Base-by-base conservation (phyloP, 1,140 invertebrate species). In the Drosophila busckii region DNA sequence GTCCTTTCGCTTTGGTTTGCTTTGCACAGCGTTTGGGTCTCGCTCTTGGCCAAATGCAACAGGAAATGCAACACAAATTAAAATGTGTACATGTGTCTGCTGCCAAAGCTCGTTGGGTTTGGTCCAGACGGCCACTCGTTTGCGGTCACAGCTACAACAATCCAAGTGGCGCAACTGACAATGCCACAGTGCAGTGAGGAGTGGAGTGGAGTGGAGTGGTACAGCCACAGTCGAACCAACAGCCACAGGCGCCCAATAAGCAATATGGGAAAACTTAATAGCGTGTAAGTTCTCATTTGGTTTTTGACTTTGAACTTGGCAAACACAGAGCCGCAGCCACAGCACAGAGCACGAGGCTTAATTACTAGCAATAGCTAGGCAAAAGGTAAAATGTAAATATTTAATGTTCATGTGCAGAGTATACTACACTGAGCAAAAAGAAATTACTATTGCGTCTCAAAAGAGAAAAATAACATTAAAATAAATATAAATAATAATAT, bases 31-130 rank as follows among this genome's bases (percentile, higher is more conserved):
- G 17, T 37, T 5, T 41, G 46, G 9, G 31, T 31, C 13, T 46
- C n/a, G 13, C 22, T 31, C 16, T 44, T 44, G 15, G 29, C 22
- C 56, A 62, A 66, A 52, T 80, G 71, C 73, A 78, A 80, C 66
- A 78, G 71, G 67, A 71, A 71, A 61, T 78, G 67, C 73, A 80
- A 62, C 52, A 46, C 70, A 76, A 76, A 76, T 76, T 70, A 76
- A 76, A 66, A 70, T 70, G 65, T 70, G 55, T 49, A 70, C 54
- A 62, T 60, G 48, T 71, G 68, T 66, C 52, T 54, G 53, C 10
- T 28, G 20, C 44, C 44, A 22, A 40, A 29, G 16, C 22, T 29
- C 32, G n/a, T 15, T 15, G 5, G 38, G 23, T 13, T 10, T 23
- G 38, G 38, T 46, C 52, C 58, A 61, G 58, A 61, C 58, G 56